phyloP scores from a whole-genome alignment of 2,113 vertebrate species.

The Mesitornis unicolor region DNA sequence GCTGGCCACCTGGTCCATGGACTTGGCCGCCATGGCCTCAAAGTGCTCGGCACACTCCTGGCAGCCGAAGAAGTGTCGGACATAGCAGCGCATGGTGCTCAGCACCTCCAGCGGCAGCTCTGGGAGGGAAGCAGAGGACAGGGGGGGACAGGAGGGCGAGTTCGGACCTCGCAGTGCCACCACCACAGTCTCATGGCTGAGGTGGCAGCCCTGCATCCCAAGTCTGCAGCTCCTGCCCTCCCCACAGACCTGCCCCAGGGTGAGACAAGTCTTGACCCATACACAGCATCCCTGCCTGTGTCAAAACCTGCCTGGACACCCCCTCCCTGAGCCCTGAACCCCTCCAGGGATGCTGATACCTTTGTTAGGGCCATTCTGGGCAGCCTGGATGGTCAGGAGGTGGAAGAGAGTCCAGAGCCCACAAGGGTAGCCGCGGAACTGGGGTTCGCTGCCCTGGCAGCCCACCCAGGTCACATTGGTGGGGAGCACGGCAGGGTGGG shows the following conservation, averaged over 20 bases:
- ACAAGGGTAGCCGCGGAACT: constrained; percentile 87
- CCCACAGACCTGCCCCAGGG: rapidly evolving
- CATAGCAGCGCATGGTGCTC: constrained; percentile 78
- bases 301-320: too few relatives aligned
- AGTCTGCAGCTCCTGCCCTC: neutral
- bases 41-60: constrained; percentile 85
- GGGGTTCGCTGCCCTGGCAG: constrained; percentile 85
- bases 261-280: neutral
- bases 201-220: neutral
- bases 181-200: rapidly evolving
- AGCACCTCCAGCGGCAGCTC: constrained; percentile 81
- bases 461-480: constrained; percentile 82
- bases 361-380: neutral
- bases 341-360: neutral
- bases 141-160: rapidly evolving
- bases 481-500: constrained; percentile 57
- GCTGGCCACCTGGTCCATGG: constrained; percentile 66
- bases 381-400: constrained; percentile 84
- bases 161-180: rapidly evolving
- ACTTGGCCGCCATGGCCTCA: constrained; percentile 82
- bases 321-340: rapidly evolving
- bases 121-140: neutral
- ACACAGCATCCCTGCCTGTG: rapidly evolving
- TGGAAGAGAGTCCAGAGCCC: constrained; percentile 92
- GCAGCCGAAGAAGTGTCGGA: constrained; percentile 88